These are phyloP conservation scores for Marcusenius ussheri DNA, from an alignment of 2,113 vertebrate species.

Conservation along the genomic window DNA sequence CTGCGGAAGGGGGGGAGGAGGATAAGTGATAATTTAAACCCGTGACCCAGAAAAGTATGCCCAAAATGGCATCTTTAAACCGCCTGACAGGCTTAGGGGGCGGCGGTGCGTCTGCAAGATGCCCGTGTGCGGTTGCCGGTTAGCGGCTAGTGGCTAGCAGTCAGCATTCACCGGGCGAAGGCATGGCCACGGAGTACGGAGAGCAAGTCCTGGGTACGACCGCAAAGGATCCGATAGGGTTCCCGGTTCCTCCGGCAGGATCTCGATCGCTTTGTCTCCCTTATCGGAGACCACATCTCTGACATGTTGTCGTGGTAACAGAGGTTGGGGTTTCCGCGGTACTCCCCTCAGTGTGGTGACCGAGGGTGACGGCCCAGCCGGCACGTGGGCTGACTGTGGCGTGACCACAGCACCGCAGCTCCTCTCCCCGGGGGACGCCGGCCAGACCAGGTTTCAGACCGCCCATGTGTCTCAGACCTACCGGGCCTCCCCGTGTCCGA, in stretches of 20 bases:
- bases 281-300: background rate
- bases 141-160: background rate
- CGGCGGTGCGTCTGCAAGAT: slow-evolving; percentile 47
- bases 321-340: background rate
- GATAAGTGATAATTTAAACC: slow-evolving; percentile 38
- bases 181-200: background rate
- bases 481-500: background rate
- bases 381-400: too few relatives aligned
- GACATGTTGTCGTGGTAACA: background rate
- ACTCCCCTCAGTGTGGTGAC: background rate
- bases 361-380: background rate
- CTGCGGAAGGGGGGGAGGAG: slow-evolving; percentile 24
- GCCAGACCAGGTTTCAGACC: background rate
- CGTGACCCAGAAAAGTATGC: slow-evolving; percentile 45
- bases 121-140: slow-evolving; percentile 45
- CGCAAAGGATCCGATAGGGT: background rate
- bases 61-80: slow-evolving; percentile 50
- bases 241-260: background rate
- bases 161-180: background rate
- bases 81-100: slow-evolving; percentile 48
- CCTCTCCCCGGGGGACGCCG: background rate
- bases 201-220: too few relatives aligned
- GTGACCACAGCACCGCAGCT: background rate
- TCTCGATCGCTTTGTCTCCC: background rate
- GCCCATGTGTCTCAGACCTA: background rate